Evolutionary conservation across 1,140 invertebrate genomes (phyloP), one percentile per base, ranked within the genome.

Genomic region (Trachelipus rathkii): DNA sequence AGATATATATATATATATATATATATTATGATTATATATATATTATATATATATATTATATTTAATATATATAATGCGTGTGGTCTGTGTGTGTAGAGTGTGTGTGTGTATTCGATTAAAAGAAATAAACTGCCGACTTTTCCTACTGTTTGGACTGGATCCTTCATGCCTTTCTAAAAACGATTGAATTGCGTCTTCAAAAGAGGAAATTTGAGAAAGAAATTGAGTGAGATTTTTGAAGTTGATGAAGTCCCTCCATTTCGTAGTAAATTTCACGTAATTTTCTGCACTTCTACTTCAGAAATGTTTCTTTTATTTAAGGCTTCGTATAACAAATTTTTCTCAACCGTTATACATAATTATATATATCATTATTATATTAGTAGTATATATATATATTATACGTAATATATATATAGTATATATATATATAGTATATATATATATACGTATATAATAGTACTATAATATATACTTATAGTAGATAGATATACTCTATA

Each of bases 1-100:
- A 60, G 2, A 60, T 60, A 60, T 60, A 60, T 60, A 60, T 15
- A 15, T 15, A 15, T 15, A 60, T 60, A 60, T 60, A 60, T 60
- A 60, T 60, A 60, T 60, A 60, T 60, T n/a, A n/a, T n/a, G n/a
- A n/a, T n/a, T n/a, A 60, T 60, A 60, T 60, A 60, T 60, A 60
- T 60, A 60, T 60, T 60, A 60, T 60, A 60, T 60, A 60, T 60
- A 60, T 60, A 60, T 60, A 60, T 60, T 10, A 50, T 50, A 50
- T 50, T 10, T 50, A 50, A 60, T 60, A 60, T 60, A 60, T 60
- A 60, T 60, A 60, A 15, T 33, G 33, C 1, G 33, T 33, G 33
- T 33, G 33, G 33, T 33, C 1, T 33, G 1, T 33, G 6, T 33
- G 33, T 33, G 33, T 33, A n/a, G n/a, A n/a, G 33, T 33, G 33